Base-by-base conservation (phyloP, 2,797 vertebrate genomes). In the Pipistrellus kuhlii region DNA sequence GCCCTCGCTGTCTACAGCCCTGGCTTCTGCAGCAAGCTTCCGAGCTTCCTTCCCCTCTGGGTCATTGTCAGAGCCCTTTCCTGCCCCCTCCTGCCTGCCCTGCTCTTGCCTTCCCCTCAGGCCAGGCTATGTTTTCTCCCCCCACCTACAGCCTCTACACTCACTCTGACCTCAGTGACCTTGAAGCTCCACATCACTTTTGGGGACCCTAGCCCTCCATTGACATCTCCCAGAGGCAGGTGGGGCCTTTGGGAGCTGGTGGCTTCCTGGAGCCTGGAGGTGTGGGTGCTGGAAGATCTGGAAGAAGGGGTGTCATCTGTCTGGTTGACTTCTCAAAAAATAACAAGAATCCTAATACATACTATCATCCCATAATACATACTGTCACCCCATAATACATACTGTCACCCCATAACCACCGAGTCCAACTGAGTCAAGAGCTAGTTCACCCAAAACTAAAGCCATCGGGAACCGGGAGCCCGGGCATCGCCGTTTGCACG, bases 1-100 rank as follows among this genome's bases (percentile, higher is more conserved):
- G 14, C 35, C 14, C 38, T 59, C 17, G 0, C 27, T 73, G 27
- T 5, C 12, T 20, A 18, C 7, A 3, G 2, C 1, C 12, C 21
- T 0, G 20, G 18, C 72, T 18, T 81, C 66, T 1, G 5, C 12
- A 6, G 38, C 66, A 55, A 4, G 25, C 41, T 44, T 55, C 57
- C 13, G 27, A 30, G 51, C 51, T 35, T 64, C 75, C 30, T 3
- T 21, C 41, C 3, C 23, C 62, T 8, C n/a, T 9, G 25, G 72
- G 72, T 3, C 72, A 48, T 3, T 5, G 9, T 4, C 17, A 27
- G n/a, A 14, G 17, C 3, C 25, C 5, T 35, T 27, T 46, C 10
- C 25, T 5, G 10, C 21, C 81, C 68, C 32, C 12, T 38, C 27
- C 18, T 23, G 5, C 20, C 84, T 8, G 10, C 38, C 44, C n/a